A percentile compares a stretch with the other conserved stretches of the same genome.
Conservation (phyloP, 2,888 invertebrate genomes). For the Emmelina monodactyla region DNA sequence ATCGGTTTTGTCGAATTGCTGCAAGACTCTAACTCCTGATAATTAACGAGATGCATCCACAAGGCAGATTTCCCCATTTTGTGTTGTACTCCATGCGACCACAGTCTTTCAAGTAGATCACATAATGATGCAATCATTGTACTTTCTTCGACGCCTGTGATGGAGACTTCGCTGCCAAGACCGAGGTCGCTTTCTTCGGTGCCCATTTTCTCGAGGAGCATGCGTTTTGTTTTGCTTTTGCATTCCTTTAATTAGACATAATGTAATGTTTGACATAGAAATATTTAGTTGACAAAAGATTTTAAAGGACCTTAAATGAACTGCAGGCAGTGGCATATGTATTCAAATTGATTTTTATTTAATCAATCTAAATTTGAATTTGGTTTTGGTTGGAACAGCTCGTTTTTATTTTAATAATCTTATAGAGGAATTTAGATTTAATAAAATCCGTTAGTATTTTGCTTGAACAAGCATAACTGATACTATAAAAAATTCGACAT, state of each 20-base stretch:
- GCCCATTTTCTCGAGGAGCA: slow-evolving; percentile 99
- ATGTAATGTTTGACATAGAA: background rate
- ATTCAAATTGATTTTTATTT: too few species aligned
- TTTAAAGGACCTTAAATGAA: too few species aligned
- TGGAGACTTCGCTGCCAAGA: slow-evolving; percentile 78
- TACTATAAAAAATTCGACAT: too few species aligned
- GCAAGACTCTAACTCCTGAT: slow-evolving; percentile 82
- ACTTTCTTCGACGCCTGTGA: slow-evolving; percentile 90
- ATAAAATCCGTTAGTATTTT: too few species aligned
- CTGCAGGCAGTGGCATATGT: too few species aligned
- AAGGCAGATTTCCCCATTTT: slow-evolving; percentile 97
- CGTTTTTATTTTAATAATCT: too few species aligned
- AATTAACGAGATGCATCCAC: slow-evolving; percentile 94
- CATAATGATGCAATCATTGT: slow-evolving; percentile 98
- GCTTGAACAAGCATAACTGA: too few species aligned
- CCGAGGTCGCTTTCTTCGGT: slow-evolving; percentile 95
- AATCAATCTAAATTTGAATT: too few species aligned
- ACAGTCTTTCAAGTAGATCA: slow-evolving; percentile 94
- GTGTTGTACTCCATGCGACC: slow-evolving; percentile 96
- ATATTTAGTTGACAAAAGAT: background rate
- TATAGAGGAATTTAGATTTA: too few species aligned
- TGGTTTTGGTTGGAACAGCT: too few species aligned
- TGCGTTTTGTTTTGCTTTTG: slow-evolving; percentile 94
- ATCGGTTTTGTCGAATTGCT: slow-evolving; percentile 59
- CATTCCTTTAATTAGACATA: slow-evolving; percentile 70